phyloP scores from a whole-genome alignment of 2,113 vertebrate species.

The Ovis canadensis region DNA sequence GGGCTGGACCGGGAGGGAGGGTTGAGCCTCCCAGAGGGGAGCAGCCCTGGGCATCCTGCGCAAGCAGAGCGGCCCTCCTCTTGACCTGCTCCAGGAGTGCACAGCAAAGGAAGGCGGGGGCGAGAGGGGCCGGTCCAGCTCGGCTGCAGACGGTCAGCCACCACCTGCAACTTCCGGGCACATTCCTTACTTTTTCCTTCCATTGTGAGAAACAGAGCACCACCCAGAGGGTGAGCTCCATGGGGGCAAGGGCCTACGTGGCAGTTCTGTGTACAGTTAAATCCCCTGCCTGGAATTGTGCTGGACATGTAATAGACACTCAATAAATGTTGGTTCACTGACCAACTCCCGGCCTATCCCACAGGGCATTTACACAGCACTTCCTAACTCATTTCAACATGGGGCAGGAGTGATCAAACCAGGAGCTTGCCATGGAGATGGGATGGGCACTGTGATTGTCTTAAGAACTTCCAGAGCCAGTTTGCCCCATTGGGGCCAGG shows the following conservation, averaged over 20 bases:
- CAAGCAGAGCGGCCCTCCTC: neutral
- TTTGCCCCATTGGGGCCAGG: too few relatives aligned
- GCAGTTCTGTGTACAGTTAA: neutral
- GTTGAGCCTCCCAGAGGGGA: neutral
- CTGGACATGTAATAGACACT: neutral
- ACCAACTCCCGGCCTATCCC: neutral
- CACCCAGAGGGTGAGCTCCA: neutral
- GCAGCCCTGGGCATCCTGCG: neutral
- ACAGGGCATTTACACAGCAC: fast-evolving
- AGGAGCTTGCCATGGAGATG: neutral
- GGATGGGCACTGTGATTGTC: neutral
- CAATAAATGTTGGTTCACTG: fast-evolving
- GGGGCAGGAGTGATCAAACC: neutral
- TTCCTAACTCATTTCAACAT: neutral
- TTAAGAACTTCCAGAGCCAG: neutral
- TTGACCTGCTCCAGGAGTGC: neutral
- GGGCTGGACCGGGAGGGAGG: fast-evolving
- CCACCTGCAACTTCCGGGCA: neutral
- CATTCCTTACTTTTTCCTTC: neutral
- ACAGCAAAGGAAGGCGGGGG: neutral
- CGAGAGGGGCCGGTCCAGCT: fast-evolving
- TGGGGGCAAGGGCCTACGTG: neutral
- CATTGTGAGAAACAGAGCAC: neutral
- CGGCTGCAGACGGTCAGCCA: neutral
- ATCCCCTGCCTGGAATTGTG: neutral